Base-by-base conservation (phyloP, 1,140 invertebrate species). In the Chionoecetes opilio region DNA sequence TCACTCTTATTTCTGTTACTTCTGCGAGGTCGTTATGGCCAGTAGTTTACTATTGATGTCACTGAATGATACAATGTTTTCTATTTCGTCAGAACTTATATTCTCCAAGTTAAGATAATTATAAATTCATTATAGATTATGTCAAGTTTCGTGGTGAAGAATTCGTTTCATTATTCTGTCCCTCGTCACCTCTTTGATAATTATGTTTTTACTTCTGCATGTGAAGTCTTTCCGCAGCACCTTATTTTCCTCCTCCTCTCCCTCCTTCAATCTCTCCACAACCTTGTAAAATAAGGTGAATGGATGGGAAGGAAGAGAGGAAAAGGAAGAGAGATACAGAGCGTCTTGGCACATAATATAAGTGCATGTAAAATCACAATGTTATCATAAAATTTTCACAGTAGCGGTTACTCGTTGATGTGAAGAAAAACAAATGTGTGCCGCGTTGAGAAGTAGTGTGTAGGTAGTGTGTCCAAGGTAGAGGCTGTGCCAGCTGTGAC, bases 301-400 rank as follows among this genome's bases (percentile, higher is more conserved):
- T 75, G 63, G 63, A 8, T 75, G 21, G 63, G 21, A n/a, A n/a
- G n/a, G n/a, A n/a, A 75, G 63, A n/a, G 63, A 75, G 2, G 32
- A n/a, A n/a, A n/a, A n/a, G n/a, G n/a, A n/a, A n/a, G n/a, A 26
- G n/a, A n/a, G 53, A 75, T 11, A 75, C 11, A 75, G 53, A 26
- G 29, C 9, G 32, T 21, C 86, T 88, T 88, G 86, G 86, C 86
- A 88, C 86, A n/a, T 0, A 17, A 35, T 38, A 35, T 88, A 88
- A 88, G 38, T 88, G 86, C 86, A 88, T 88, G 86, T 41, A 41
- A 37, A 88, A 88, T 88, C 41, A 88, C 86, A 26, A 88, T 88
- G 86, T 29, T 88, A 88, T 88, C 86, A 41, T 37, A 88, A 35
- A 17, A n/a, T 88, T 88, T 88, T 88, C 86, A 38, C 84, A 26